Conservation (phyloP, 1,140 invertebrate genomes). For the Liolophura sinensis region DNA sequence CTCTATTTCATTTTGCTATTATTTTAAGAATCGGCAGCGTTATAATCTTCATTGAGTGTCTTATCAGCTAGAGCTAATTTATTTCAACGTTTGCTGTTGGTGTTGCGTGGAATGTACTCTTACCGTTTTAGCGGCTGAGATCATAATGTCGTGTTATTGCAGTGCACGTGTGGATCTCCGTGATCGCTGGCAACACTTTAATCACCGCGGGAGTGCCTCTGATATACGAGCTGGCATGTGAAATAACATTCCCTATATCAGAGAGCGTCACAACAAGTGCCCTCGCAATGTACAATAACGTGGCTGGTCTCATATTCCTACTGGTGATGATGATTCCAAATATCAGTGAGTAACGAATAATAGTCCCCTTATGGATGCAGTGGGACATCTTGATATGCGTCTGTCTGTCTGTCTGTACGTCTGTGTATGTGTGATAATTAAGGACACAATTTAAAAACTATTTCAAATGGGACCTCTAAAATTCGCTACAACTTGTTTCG, state of each 20-base stretch:
- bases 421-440: no score
- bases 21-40: background rate
- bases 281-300: conserved; percentile 59
- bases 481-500: no score
- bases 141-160: conserved; percentile 8
- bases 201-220: conserved; percentile 61
- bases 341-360: conserved; percentile 23
- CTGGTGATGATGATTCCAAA: conserved; percentile 56
- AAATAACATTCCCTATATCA: conserved; percentile 62
- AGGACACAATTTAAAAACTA: no score
- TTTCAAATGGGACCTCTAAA: no score
- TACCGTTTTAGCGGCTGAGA: no score
- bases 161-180: conserved; percentile 14
- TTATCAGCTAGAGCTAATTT: background rate
- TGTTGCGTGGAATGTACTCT: background rate
- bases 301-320: conserved; percentile 56
- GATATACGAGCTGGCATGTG: conserved; percentile 62
- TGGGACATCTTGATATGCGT: no score
- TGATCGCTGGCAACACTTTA: conserved; percentile 34
- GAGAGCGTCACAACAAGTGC: conserved; percentile 62
- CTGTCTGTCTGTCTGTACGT: no score
- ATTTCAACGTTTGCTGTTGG: background rate
- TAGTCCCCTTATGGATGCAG: no score
- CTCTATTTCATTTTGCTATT: no score
- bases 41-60: no score